Base-by-base conservation (phyloP, 2,113 vertebrate genomes). In the Bubo scandiacus region DNA sequence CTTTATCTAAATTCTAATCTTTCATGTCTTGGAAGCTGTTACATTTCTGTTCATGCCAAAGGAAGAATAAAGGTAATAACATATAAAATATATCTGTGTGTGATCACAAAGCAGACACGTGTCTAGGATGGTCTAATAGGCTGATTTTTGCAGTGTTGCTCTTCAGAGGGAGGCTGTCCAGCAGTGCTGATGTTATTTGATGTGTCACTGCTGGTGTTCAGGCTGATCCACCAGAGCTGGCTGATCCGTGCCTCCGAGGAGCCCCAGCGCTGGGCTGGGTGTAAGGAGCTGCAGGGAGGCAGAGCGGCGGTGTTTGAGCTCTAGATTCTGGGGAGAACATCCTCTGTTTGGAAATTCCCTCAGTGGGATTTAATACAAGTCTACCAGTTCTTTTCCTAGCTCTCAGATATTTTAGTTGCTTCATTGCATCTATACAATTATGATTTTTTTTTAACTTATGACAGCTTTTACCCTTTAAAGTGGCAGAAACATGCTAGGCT, bases 211-310 rank as follows among this genome's bases (percentile, higher is more conserved):
- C 49, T 47, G 25, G 23, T 14, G 21, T 27, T 67, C 11, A 11
- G 54, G 25, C 19, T 12, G 59, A 23, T 16, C 18, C 25, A 55
- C n/a, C 2, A 1, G 13, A 65, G 42, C 42, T 32, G 12, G 59
- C 7, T 10, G 49, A 29, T 52, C 6, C 0, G 0, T 40, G 55
- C 26, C 49, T 22, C 20, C 0, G 5, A 17, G 63, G 42, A 78
- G 52, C 52, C 36, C 51, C 40, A 5, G 77, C 2, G 2, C 38
- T 5, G 45, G 27, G 55, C 40, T 15, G 79, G 45, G 3, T 15
- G 3, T 47, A 2, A 32, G 38, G 22, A 38, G n/a, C 23, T 51
- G 14, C 32, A 10, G 49, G 13, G 36, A 16, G n/a, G 32, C 54
- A 67, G 43, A 80, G n/a, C 58, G 77, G 62, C 11, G 0, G 9